A percentile compares a stretch with the other conserved stretches of the same genome.
phyloP scores from a whole-genome alignment of 2,113 vertebrate genomes.

The Siniperca knerii region DNA sequence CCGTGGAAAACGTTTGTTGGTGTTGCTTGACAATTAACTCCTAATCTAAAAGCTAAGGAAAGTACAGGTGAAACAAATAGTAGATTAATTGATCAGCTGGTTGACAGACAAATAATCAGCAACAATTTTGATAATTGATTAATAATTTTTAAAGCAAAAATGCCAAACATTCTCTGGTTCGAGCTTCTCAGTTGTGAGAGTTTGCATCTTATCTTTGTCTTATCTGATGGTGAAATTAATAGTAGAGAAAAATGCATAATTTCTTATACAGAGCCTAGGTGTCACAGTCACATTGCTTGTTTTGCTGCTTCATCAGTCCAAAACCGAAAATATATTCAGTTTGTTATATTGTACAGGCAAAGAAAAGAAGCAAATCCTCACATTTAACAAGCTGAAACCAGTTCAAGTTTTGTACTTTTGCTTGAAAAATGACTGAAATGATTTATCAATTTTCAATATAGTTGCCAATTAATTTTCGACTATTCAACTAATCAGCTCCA shows the following conservation, averaged over 20 bases:
- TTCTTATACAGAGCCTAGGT: no score
- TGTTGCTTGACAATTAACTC: background rate
- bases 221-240: background rate
- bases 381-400: background rate
- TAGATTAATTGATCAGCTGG: accelerated
- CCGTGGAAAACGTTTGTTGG: background rate
- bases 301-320: no score
- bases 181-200: background rate
- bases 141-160: background rate
- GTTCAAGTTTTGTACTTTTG: no score
- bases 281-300: no score
- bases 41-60: background rate
- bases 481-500: background rate
- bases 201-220: background rate
- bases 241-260: no score
- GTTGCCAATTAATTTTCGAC: background rate
- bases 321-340: no score
- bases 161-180: background rate
- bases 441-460: no score
- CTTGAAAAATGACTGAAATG: no score
- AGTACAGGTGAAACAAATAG: background rate
- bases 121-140: background rate
- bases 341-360: no score
- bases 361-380: background rate
- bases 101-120: background rate